Evolutionary conservation across 2,797 vertebrate species (phyloP), one percentile per base, ranked within the genome.

Genomic region (Cephalopachus bancanus): DNA sequence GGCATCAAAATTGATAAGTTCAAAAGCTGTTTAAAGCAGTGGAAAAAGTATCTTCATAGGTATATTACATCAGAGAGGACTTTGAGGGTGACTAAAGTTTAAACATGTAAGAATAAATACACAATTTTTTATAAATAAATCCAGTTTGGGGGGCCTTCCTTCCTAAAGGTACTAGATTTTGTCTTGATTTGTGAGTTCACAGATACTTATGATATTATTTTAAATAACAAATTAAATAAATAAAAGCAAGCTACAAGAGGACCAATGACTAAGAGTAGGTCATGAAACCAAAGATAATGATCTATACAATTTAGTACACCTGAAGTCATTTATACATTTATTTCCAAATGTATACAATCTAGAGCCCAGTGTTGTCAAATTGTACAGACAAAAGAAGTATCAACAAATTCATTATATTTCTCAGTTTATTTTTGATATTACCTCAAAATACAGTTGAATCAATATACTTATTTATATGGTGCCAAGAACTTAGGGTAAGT

Each of bases 331-430:
- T 79, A 9, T 57, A 65, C 91, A 51, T 76, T 33, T 85, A 79
- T 51, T 69, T 55, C 57, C 30, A 95, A 83, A 71, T 59, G 72
- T 26, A 62, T 4, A 96, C 90, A 86, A 51, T 59, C 67, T 72
- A 12, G 30, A 28, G 53, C 26, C 24, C n/a, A 37, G 16, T 59
- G 24, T 28, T 79, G 14, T 76, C 53, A 76, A 64, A 71, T 17
- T 55, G 28, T 53, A 30, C 6, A 86, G 69, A 75, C 16, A 67
- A 93, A 57, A 96, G 22, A 83, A 90, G 17, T 17, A 87, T 55
- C 49, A 15, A 75, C 22, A 83, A 80, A 74, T 24, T 90, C 30
- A 67, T 49, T 55, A 65, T 14, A 87, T 49, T 86, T 78, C 90
- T 81, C 37, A 55, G 76, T 51, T 65, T 83, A 86, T 71, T 86